phyloP scores from a whole-genome alignment of 2,113 vertebrate species.

The Amblyopsis rosae region DNA sequence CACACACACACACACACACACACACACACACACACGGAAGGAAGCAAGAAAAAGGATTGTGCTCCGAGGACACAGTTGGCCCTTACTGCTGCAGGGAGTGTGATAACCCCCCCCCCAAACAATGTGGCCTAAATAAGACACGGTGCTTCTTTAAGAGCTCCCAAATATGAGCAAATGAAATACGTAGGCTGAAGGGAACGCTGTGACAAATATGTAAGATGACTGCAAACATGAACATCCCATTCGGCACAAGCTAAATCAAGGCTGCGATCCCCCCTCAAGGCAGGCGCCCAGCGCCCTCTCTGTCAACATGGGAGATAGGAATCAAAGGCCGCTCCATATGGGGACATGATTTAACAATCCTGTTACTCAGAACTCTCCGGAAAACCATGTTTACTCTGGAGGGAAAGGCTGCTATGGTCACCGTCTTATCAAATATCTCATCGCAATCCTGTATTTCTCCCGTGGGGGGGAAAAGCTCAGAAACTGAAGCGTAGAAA shows the following conservation, averaged over 20 bases:
- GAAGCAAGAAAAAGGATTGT: neutral
- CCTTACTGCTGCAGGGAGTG: neutral
- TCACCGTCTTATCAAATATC: constrained; percentile 30
- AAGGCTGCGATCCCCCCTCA: constrained; percentile 30
- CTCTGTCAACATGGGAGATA: constrained; percentile 31
- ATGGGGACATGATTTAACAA: constrained; percentile 30
- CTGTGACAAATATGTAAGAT: constrained; percentile 40
- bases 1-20: no score
- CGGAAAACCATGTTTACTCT: constrained; percentile 21
- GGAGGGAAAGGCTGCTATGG: constrained; percentile 24
- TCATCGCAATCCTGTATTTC: constrained; percentile 13
- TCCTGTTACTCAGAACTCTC: constrained; percentile 44
- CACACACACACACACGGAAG: neutral
- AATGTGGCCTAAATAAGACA: constrained; percentile 13
- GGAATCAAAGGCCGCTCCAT: constrained; percentile 38
- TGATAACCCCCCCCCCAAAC: neutral
- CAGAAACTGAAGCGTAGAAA: neutral
- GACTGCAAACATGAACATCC: constrained; percentile 27
- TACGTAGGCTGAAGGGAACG: constrained; percentile 26
- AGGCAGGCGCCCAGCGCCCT: constrained; percentile 37
- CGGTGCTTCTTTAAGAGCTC: constrained; percentile 44
- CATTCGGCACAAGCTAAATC: constrained; percentile 18
- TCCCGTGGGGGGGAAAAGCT: no score
- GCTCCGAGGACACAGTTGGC: constrained; percentile 22
- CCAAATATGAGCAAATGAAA: constrained; percentile 48